Evolutionary conservation across 2,797 vertebrate genomes (phyloP), one percentile per base, ranked within the genome.

Genomic region (Eulemur albifrons): DNA sequence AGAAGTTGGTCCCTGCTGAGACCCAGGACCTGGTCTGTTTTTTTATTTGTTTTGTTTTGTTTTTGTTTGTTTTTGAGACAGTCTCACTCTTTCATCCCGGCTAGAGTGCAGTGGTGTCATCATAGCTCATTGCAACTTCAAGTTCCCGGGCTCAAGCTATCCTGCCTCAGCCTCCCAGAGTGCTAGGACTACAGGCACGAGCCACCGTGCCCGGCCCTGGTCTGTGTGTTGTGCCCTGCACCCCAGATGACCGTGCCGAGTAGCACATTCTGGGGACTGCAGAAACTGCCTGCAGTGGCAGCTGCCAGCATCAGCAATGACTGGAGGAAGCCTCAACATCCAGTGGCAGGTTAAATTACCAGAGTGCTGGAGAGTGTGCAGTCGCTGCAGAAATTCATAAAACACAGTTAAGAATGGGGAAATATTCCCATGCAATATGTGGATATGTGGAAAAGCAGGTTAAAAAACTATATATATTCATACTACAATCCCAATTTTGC

Each of bases 361-460:
- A 43, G 30, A 1, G 2, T 25, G 2, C 54, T 32, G 18, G 59
- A 20, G 14, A 43, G 8, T 0, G 6, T 0, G 1, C 15, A 5
- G n/a, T 70, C 30, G 0, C 23, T 8, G 17, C 12, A 23, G 70
- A 18, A 14, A 20, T n/a, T n/a, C 30, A 10, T 2, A 0, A 48
- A 23, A 32, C 40, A 35, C 21, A 25, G 77, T 25, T 15, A 13
- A 48, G 30, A 9, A 17, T 1, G 3, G 35, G 20, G 38, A 65
- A 38, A 25, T 38, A 40, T 48, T 21, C 32, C 7, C 30, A 17
- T 1, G 8, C 11, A 25, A 5, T 30, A 1, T 2, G 11, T 65
- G 27, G 69, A 3, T 15, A 4, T 25, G 54, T 77, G 76, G 57
- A 5, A 13, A 81, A 57, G 27, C 18, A 30, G 20, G 30, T 27